Evolutionary conservation across 2,797 vertebrate genomes (phyloP).

Genomic region (Acanthurus lineatus): DNA sequence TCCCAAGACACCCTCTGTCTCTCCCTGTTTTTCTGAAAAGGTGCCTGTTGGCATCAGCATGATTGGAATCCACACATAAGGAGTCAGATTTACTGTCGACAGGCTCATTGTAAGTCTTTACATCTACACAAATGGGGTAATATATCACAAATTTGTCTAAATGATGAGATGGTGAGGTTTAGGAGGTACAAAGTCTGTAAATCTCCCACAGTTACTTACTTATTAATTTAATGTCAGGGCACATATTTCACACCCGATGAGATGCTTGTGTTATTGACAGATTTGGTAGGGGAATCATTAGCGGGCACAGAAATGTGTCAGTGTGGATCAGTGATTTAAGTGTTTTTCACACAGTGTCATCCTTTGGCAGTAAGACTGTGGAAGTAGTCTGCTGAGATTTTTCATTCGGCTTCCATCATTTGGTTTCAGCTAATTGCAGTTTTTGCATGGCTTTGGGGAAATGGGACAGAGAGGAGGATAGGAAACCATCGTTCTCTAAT

Average conservation of each 20-base stretch:
- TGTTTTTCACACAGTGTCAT: constrained; percentile 43
- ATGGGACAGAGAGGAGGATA: constrained; percentile 5
- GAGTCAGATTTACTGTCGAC: constrained; percentile 43
- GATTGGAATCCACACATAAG: constrained; percentile 44
- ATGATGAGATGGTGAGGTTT: constrained; percentile 13
- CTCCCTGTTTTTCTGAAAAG: constrained; percentile 40
- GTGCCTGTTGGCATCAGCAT: constrained; percentile 47
- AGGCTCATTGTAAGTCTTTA: constrained; percentile 51
- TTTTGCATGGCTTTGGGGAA: constrained; percentile 43
- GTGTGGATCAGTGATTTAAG: constrained; percentile 41
- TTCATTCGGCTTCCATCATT: constrained; percentile 48
- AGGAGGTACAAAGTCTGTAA: constrained; percentile 30
- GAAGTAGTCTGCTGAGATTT: constrained; percentile 42
- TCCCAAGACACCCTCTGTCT: constrained; percentile 18
- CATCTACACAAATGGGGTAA: constrained; percentile 52
- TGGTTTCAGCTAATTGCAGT: constrained; percentile 55
- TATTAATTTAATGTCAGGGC: constrained; percentile 30
- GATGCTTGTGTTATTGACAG: constrained; percentile 49
- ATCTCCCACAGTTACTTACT: constrained; percentile 33
- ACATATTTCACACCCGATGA: constrained; percentile 13
- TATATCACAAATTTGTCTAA: constrained; percentile 50
- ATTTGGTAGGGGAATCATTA: constrained; percentile 51
- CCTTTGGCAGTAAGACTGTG: constrained; percentile 28
- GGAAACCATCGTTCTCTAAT: constrained; percentile 40
- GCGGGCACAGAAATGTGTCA: constrained; percentile 33